Evolutionary conservation across 2,113 vertebrate species (phyloP), one percentile per base, ranked within the genome.

Genomic region (Nanorana parkeri): DNA sequence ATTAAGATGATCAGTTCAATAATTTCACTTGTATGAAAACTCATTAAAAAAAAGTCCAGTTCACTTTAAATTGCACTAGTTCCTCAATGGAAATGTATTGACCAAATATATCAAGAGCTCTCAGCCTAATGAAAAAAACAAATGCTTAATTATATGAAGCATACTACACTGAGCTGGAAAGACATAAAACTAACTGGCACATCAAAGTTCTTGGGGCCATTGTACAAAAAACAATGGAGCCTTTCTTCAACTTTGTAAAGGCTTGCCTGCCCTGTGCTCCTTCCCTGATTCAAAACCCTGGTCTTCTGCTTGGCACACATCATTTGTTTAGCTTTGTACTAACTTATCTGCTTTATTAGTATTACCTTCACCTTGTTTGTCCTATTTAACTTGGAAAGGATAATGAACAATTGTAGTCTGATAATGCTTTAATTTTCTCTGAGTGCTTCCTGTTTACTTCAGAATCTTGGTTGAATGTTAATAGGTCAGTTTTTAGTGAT

Each of bases 101-200:
- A 21, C 26, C 36, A 47, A 23, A 64, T 51, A 58, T 11, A 28
- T 77, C 41, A 67, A 67, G 47, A 65, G 24, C 28, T 55, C 24
- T 64, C 21, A 26, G 41, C 10, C 61, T 54, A 66, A 55, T 21
- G 3, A 28, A 11, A 66, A 56, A 67, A 19, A 16, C 16, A 55
- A 78, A 55, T 67, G 28, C 47, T 17, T 55, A 66, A 55, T 67
- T 66, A 66, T 78, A 78, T 67, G 26, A 55, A 55, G 23, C 24
- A 78, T 20, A 78, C 52, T 67, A 67, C 63, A 80, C 10, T 61
- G 77, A 80, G 41, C 51, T 80, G 78, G 66, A 80, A 68, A 58
- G 52, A 69, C 32, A 80, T 80, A 26, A 80, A 80, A 69, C 66
- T 61, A 61, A 79, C 52, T 66, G 68, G 65, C 55, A 68, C 54